Percentiles rank a stretch among this genome's conserved stretches.
phyloP scores from a whole-genome alignment of 2,113 vertebrate genomes.

The Laticauda laticaudata region DNA sequence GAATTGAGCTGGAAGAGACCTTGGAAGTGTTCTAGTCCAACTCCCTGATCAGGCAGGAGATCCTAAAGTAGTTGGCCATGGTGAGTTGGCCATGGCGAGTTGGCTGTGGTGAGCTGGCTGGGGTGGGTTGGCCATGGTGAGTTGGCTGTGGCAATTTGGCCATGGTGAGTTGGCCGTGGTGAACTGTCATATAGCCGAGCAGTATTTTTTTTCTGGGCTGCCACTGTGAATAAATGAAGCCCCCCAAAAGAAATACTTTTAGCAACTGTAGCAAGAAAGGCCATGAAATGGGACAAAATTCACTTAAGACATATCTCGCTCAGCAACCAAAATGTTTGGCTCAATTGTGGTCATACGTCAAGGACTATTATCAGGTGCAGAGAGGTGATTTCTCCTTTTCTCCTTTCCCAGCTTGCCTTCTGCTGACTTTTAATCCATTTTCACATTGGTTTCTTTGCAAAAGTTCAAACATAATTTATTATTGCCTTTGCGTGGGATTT shows the following conservation, averaged over 20 bases:
- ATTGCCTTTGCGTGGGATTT: not conserved
- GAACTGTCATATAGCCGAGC: not conserved
- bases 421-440: not conserved
- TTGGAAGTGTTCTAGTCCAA: too few relatives aligned
- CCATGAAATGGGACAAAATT: not conserved
- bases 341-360: not conserved
- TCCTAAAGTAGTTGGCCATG: too few relatives aligned
- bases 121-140: too few relatives aligned
- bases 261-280: too few relatives aligned
- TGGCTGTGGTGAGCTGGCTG: too few relatives aligned
- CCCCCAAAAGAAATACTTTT: not conserved
- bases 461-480: not conserved
- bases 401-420: not conserved
- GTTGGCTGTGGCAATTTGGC: too few relatives aligned
- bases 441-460: not conserved
- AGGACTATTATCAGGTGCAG: not conserved
- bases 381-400: not conserved
- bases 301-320: not conserved
- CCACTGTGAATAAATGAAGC: not conserved
- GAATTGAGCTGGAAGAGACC: too few relatives aligned
- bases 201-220: not conserved
- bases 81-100: too few relatives aligned
- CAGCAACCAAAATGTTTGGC: not conserved
- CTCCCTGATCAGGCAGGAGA: too few relatives aligned
- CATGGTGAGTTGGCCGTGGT: too few relatives aligned